Evolutionary conservation across 1,140 invertebrate species (phyloP), one percentile per base, ranked within the genome.

Genomic region (Diachasma alloeum): DNA sequence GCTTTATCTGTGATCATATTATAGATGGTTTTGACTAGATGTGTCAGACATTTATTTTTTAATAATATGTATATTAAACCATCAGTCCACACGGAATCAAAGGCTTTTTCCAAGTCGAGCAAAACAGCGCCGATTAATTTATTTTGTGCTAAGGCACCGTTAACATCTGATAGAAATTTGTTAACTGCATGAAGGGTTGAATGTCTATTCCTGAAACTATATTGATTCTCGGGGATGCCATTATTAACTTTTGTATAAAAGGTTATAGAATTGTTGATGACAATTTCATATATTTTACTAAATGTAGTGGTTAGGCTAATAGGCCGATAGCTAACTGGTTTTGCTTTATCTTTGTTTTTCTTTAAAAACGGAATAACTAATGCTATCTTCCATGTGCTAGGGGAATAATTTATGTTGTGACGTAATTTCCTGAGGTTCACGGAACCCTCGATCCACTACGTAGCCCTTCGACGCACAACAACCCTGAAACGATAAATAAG

Each of bases 241-340:
- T 75, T 75, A 11, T 75, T 74, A n/a, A 39, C 75, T 10, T 2
- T 17, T 8, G 2, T 5, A 22, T 72, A 48, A 56, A n/a, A 2
- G 4, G 1, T 59, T 0, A 80, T 66, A 44, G 13, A 10, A 0
- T 72, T 42, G 11, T 77, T 77, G 2, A 83, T 78, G 13, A 78
- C 72, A 24, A 53, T 76, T 80, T 83, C 81, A 17, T 76, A 79
- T 0, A 81, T 17, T 80, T 87, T 87, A 19, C 80, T 82, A 24
- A 72, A 71, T 22, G 53, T 74, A n/a, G 78, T 72, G 0, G 76
- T 75, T 13, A 80, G 71, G 69, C 79, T 81, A 2, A 85, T 83
- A 4, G 82, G 81, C 37, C 81, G 19, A 42, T 81, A 83, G 37
- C 73, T 72, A 6, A 37, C 3, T 2, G 81, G 74, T 4, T 76